Base-by-base conservation (phyloP, 2,113 vertebrate species). In the Lethenteron camtschaticum region DNA sequence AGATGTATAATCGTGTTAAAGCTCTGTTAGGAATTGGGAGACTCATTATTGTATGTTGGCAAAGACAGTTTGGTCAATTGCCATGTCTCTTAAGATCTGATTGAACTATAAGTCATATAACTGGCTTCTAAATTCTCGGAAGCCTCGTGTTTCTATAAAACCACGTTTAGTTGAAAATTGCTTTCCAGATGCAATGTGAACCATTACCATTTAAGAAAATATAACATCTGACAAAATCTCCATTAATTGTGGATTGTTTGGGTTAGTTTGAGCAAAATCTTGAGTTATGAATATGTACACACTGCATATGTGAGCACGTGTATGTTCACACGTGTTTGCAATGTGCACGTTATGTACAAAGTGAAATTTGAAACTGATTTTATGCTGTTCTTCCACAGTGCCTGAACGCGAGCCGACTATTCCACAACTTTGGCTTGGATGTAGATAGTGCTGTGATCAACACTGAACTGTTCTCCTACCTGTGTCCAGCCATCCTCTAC, bases 401-500 rank as follows among this genome's bases (percentile, higher is more conserved):
- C 78, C 77, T 96, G 77, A 96, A 96, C 74, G 83, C 90, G 74
- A 94, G 89, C 8, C 84, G 91, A 79, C 81, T 99, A 71, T 82
- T 99, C 18, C 73, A 74, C 68, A 78, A 87, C 78, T 91, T 88
- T 2, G 92, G 92, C 70, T 76, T 96, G 71, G 84, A 77, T 72
- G 73, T 79, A 2, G 81, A 79, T 41, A 41, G 41, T 41, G 82
- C 85, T 20, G 80, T 80, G 10, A 92, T 99, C 80, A 89, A 88
- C 70, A 86, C 83, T 2, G 79, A 75, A 8, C 76, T 94, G 69
- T 99, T 99, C 69, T 81, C 85, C 2, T 91, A 86, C 73, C 78
- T 99, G 70, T 99, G 94, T 72, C 94, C 94, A 2, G 94, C 94
- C 4, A 73, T 99, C 75, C 84, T 99, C 1, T 96, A 96, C 79